These are phyloP conservation scores for Myzus persicae DNA, from an alignment of 1,140 invertebrate species.

Conservation along the genomic window DNA sequence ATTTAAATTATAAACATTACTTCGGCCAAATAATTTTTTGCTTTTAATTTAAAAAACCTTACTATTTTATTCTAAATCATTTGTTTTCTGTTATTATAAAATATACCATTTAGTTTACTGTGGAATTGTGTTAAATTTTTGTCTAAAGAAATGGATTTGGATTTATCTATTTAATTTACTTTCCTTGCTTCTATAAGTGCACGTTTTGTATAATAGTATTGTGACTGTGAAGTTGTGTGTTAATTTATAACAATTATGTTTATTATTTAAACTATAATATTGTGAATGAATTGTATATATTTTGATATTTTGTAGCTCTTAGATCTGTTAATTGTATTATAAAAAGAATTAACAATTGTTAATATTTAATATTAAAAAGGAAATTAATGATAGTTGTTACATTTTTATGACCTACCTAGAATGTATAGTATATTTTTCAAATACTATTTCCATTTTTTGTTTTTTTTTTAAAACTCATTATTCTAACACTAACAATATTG, in stretches of 20 bases:
- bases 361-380: background rate
- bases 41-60: conserved; percentile 4
- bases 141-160: background rate
- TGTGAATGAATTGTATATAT: background rate
- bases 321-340: background rate
- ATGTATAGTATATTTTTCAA: background rate
- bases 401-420: background rate
- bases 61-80: background rate
- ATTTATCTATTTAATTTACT: background rate
- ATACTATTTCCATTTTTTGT: background rate
- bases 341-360: background rate
- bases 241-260: background rate
- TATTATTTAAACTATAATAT: conserved; percentile 17
- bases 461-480: background rate
- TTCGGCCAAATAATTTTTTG: background rate
- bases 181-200: background rate
- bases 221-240: background rate
- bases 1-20: background rate
- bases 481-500: conserved; percentile 55
- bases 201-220: background rate
- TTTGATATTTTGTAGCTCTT: background rate
- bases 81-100: background rate
- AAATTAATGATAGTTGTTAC: background rate
- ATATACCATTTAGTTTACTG: background rate
- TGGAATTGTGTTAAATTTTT: background rate